phyloP scores from a whole-genome alignment of 2,888 invertebrate genomes.

The Ochropacha duplaris region DNA sequence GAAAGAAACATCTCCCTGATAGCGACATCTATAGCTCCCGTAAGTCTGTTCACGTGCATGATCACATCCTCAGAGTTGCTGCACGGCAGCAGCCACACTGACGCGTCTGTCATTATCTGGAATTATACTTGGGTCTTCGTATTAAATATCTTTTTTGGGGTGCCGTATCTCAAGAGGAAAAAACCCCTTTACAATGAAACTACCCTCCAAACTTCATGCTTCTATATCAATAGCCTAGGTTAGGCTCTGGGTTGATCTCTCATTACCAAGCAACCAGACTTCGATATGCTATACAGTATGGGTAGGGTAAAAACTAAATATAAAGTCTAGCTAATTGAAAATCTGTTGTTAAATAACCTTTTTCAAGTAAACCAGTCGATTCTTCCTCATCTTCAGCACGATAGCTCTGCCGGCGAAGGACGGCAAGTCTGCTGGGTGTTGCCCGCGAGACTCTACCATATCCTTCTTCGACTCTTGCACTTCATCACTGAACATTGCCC shows the following conservation, averaged over 20 bases:
- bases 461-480: slow-evolving; percentile 89
- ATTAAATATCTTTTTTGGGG: not conserved
- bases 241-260: too few species aligned
- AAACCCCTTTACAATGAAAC: too few species aligned
- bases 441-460: slow-evolving; percentile 83
- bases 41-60: slow-evolving; percentile 85
- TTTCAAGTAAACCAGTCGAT: slow-evolving; percentile 83
- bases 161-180: too few species aligned
- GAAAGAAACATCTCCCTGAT: slow-evolving; percentile 71
- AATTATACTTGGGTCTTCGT: not conserved
- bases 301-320: too few species aligned
- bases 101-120: slow-evolving; percentile 86
- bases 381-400: slow-evolving; percentile 86
- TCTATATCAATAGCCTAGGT: too few species aligned
- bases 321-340: too few species aligned
- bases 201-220: too few species aligned
- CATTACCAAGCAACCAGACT: too few species aligned
- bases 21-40: slow-evolving; percentile 82
- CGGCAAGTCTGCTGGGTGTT: slow-evolving; percentile 86
- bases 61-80: slow-evolving; percentile 88
- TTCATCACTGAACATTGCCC: slow-evolving; percentile 89
- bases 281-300: too few species aligned
- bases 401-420: slow-evolving; percentile 88
- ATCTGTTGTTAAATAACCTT: slow-evolving; percentile 67
- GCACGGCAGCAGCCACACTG: slow-evolving; percentile 89